Conservation (phyloP, 1,140 invertebrate species). For the Ceratoteleas bidentatus region DNA sequence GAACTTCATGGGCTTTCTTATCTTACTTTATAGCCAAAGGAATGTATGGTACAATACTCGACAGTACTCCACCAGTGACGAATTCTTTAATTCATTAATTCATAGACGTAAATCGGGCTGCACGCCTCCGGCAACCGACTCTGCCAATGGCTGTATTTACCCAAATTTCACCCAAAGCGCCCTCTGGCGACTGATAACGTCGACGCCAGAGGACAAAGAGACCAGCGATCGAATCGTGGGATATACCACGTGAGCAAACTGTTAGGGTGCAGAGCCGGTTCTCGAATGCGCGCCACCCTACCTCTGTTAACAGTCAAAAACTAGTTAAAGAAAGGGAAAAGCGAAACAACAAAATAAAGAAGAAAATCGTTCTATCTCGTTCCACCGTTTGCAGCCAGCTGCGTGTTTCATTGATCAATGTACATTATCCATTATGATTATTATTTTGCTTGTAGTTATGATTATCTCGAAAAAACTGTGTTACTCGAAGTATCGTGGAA, state of each 20-base stretch:
- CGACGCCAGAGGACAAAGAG: no score
- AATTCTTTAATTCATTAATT: constrained; percentile 32
- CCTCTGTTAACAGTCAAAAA: no score
- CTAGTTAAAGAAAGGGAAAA: constrained; percentile 15
- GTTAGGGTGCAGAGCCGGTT: no score
- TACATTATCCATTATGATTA: constrained; percentile 20
- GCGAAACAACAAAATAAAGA: constrained; percentile 27
- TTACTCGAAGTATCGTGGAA: constrained; percentile 69
- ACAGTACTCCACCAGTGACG: constrained; percentile 73
- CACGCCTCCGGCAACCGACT: neutral
- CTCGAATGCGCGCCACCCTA: no score
- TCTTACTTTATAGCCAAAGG: constrained; percentile 82
- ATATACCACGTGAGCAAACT: no score
- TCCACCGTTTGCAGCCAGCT: constrained; percentile 77
- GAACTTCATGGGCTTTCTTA: constrained; percentile 71
- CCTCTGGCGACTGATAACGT: no score
- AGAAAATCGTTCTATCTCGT: constrained; percentile 47
- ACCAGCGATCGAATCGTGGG: no score
- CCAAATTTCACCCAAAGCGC: no score
- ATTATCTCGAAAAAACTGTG: constrained; percentile 43
- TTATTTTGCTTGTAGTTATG: constrained; percentile 39
- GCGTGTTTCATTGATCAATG: constrained; percentile 55
- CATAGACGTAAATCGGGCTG: neutral
- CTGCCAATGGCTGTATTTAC: neutral
- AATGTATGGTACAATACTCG: constrained; percentile 82